Evolutionary conservation across 2,888 invertebrate species (phyloP).

Genomic region (Invenusta paracnida): DNA sequence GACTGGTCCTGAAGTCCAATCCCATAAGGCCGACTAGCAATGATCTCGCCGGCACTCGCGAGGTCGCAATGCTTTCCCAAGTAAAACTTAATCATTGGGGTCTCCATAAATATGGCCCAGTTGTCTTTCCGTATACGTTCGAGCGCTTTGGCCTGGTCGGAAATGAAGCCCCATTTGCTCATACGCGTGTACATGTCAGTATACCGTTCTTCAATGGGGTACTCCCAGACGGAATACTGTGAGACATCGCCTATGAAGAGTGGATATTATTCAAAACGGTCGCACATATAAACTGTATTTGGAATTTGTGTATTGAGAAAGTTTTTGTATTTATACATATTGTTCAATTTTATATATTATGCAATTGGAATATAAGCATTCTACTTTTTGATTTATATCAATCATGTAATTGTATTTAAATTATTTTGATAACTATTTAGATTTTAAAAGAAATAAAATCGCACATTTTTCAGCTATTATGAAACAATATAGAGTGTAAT

Average conservation of each 20-base stretch:
- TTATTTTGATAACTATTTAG: too few species aligned
- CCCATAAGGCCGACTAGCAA: constrained; percentile 50
- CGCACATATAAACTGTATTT: too few species aligned
- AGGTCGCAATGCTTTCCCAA: constrained; percentile 48
- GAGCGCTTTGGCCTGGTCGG: constrained; percentile 70
- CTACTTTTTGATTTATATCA: too few species aligned
- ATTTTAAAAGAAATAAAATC: too few species aligned
- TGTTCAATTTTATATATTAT: too few species aligned
- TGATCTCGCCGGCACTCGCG: constrained; percentile 49
- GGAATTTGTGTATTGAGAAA: too few species aligned
- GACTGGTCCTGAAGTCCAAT: constrained; percentile 50
- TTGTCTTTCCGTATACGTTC: constrained; percentile 63
- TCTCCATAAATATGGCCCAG: constrained; percentile 50
- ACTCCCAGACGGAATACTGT: constrained; percentile 63
- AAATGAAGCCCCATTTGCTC: constrained; percentile 62
- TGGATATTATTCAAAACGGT: too few species aligned
- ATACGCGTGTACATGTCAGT: constrained; percentile 79
- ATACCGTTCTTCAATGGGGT: constrained; percentile 83
- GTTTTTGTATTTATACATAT: too few species aligned
- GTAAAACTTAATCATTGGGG: constrained; percentile 50
- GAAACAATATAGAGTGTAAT: too few species aligned
- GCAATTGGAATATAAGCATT: too few species aligned
- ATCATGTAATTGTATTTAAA: too few species aligned
- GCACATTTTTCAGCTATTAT: too few species aligned
- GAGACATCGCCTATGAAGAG: constrained; percentile 12